These are phyloP conservation scores for Pampus argenteus DNA, from an alignment of 2,797 vertebrate genomes.

Conservation along the genomic window DNA sequence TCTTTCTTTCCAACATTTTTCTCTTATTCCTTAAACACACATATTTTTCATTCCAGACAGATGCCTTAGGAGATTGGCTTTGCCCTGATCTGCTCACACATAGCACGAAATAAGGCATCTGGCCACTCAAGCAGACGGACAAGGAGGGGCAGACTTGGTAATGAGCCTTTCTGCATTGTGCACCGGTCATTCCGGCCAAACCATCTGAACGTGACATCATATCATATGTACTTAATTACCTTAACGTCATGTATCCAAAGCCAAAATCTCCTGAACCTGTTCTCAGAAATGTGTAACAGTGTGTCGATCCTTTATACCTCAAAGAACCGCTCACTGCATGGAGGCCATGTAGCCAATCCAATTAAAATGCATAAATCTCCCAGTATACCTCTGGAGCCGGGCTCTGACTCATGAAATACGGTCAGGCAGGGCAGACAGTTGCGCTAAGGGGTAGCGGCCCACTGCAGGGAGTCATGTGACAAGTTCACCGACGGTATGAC, in stretches of 20 bases:
- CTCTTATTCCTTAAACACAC: slow-evolving; percentile 64
- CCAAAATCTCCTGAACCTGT: slow-evolving; percentile 40
- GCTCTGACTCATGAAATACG: slow-evolving; percentile 79
- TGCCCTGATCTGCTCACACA: slow-evolving; percentile 37
- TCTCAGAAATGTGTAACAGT: slow-evolving; percentile 32
- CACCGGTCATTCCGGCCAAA: slow-evolving; percentile 6
- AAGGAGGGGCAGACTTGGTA: slow-evolving; percentile 24
- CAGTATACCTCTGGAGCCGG: slow-evolving; percentile 57
- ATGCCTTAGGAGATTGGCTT: slow-evolving; percentile 61
- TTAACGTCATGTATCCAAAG: slow-evolving; percentile 27
- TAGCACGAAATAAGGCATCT: slow-evolving; percentile 53
- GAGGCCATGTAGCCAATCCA: slow-evolving; percentile 73
- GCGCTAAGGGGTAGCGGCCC: slow-evolving; percentile 65
- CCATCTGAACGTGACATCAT: slow-evolving; percentile 33
- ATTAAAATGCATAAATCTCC: slow-evolving; percentile 83
- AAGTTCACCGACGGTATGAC: slow-evolving; percentile 68
- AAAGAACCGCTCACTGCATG: slow-evolving; percentile 67
- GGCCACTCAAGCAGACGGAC: slow-evolving; percentile 19
- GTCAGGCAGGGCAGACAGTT: slow-evolving; percentile 62
- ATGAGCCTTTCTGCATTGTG: slow-evolving; percentile 1
- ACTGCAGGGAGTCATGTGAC: slow-evolving; percentile 73
- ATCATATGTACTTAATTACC: slow-evolving; percentile 43
- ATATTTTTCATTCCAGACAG: slow-evolving; percentile 61
- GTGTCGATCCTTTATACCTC: slow-evolving; percentile 66
- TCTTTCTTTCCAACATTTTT: slow-evolving; percentile 47